phyloP scores from a whole-genome alignment of 2,113 vertebrate species.

The Chaenocephalus aceratus region DNA sequence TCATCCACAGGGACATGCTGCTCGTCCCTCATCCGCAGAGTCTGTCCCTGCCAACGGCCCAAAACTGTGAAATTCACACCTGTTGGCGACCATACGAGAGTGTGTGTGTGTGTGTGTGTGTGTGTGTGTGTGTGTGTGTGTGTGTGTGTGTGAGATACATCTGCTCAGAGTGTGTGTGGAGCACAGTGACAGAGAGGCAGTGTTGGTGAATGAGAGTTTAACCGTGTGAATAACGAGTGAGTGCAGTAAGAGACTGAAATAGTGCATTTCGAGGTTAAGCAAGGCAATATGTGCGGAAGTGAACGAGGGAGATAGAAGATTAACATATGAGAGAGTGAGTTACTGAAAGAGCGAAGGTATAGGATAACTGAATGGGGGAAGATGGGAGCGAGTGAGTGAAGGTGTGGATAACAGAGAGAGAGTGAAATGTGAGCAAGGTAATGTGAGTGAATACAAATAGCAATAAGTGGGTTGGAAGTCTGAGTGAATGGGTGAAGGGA shows the following conservation, averaged over 20 bases:
- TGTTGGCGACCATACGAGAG: constrained; percentile 45
- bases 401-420: background rate
- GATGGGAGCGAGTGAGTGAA: background rate
- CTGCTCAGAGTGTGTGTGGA: constrained; percentile 8
- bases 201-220: constrained; percentile 40
- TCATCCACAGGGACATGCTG: constrained; percentile 72
- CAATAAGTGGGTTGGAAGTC: background rate
- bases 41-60: constrained; percentile 43
- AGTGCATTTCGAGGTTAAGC: background rate
- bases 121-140: background rate
- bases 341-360: background rate
- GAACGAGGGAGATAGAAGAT: background rate
- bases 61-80: constrained; percentile 75
- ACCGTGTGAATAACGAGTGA: constrained; percentile 1
- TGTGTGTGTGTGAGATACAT: background rate
- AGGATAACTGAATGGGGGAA: background rate
- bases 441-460: background rate
- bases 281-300: background rate
- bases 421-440: background rate
- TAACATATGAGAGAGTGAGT: background rate
- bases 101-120: background rate
- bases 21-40: constrained; percentile 60
- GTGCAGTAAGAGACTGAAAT: background rate
- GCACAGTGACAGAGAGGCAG: constrained; percentile 41
- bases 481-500: background rate